Evolutionary conservation across 2,113 vertebrate genomes (phyloP), one percentile per base, ranked within the genome.

Genomic region (Leucopsar rothschildi): DNA sequence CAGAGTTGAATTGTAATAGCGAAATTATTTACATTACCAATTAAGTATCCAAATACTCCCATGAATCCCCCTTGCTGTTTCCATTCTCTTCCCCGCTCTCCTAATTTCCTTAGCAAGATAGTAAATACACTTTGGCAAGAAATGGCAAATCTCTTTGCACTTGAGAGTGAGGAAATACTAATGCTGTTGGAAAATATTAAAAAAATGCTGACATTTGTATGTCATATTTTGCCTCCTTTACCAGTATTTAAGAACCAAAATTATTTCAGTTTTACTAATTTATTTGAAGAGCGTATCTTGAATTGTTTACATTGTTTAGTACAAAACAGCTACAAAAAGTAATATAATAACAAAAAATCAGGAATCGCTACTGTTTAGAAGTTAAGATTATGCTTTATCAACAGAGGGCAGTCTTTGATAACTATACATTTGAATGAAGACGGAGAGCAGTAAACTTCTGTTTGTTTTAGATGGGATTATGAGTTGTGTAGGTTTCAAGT

Each of bases 321-420:
- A 53, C 10, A 70, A 45, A 90, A 55, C 17, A 80, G 24, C 31
- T 19, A 37, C 0, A 0, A 55, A 75, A 83, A 63, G 2, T 23
- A 66, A 52, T 5, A 7, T 22, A 69, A 9, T 33, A 82, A 40
- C 14, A 86, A 78, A 81, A 81, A 80, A 70, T 35, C 33, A 24
- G 42, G 29, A 16, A 65, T 65, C 0, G 0, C 8, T 60, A 27
- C 39, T 6, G 2, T 60, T 65, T 47, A 44, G 55, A 80, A 77
- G 69, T 66, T 77, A 88, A 69, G 60, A 88, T 70, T 75, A 81
- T 12, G 23, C 6, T 5, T 7, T 68, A 91, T 93, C 96, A 95
- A 95, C 77, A 97, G 96, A 95, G 93, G 95, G 95, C 96, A 93
- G 94, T 61, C 86, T 95, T 91, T 65, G 69, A 92, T 93, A 95